phyloP scores from a whole-genome alignment of 2,888 invertebrate species.

The Apomyelois bistriatella region DNA sequence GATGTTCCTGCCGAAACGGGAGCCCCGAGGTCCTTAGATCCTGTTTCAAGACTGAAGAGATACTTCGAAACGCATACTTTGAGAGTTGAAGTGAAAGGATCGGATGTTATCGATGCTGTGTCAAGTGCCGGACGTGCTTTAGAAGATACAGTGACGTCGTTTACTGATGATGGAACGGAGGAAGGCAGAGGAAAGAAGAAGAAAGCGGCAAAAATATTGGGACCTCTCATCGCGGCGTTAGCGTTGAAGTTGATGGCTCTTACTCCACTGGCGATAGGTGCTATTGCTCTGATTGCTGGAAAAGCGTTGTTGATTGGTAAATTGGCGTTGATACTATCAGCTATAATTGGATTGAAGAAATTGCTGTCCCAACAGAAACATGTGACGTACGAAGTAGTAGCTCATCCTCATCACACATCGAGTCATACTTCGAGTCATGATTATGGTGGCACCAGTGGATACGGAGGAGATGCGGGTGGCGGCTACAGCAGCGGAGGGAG shows the following conservation, averaged over 20 bases:
- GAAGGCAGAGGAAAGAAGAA: conserved; percentile 91
- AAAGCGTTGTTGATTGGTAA: conserved; percentile 92
- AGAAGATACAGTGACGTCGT: conserved; percentile 84
- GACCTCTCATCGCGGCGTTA: conserved; percentile 86
- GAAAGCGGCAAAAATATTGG: conserved; percentile 88
- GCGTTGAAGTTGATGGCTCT: conserved; percentile 90
- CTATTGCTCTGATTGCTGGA: conserved; percentile 91
- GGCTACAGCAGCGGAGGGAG: conserved; percentile 75
- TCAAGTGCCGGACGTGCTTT: conserved; percentile 89
- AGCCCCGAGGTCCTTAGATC: conserved; percentile 87
- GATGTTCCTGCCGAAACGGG: conserved; percentile 86
- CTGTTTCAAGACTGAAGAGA: conserved; percentile 84
- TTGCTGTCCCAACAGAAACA: conserved; percentile 89
- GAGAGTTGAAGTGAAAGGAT: conserved; percentile 91
- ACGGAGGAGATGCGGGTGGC: conserved; percentile 82
- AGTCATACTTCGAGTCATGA: conserved; percentile 85
- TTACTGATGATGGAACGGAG: conserved; percentile 82
- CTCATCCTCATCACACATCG: conserved; percentile 89
- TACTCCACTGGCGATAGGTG: conserved; percentile 88
- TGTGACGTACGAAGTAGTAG: conserved; percentile 92
- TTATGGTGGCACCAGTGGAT: conserved; percentile 80
- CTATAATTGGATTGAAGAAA: conserved; percentile 91
- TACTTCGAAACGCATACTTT: conserved; percentile 90
- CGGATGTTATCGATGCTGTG: conserved; percentile 89
- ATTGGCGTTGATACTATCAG: conserved; percentile 89